Base-by-base conservation (phyloP, 1,140 invertebrate species). In the Pteromalus puparum region DNA sequence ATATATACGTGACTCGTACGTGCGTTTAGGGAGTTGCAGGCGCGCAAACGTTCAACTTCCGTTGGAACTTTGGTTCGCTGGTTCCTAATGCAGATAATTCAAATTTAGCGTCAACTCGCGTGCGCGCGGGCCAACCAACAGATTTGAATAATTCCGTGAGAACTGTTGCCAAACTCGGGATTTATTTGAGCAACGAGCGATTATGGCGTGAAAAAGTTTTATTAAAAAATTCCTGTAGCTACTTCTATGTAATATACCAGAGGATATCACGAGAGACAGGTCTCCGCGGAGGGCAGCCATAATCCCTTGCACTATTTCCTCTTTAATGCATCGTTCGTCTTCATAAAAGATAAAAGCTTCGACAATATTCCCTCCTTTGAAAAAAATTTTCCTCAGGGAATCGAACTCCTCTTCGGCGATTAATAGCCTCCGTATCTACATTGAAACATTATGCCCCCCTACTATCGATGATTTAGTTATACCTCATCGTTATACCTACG, bases 91-190 rank as follows among this genome's bases (percentile, higher is more conserved):
- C 18, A 42, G 42, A 28, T 76, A 24, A 53, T 78, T 61, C 76
- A 78, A 28, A 65, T 78, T 78, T 38, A 78, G 76, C 76, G 28
- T 78, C 26, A 78, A 48, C 42, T 48, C 42, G 42, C 42, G n/a
- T 15, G 34, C 13, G 12, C 42, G n/a, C 6, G 34, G 2, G 12
- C 28, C 0, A n/a, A 7, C 18, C 72, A 73, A 38, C 34, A 34
- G 2, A 38, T 73, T 73, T 73, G 72, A 73, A 73, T 42, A 73
- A 73, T 73, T 10, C 12, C 2, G 3, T 5, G 26, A 21, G 34
- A 73, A 34, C 72, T 73, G 34, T 38, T 73, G 2, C 72, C 0
- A 73, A 73, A 73, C 53, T 61, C n/a, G 53, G 53, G 53, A 5
- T 61, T 61, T n/a, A 61, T 61, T n/a, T 7, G 53, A 13, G 13